phyloP scores from a whole-genome alignment of 2,113 vertebrate species.

The Mirza zaza region DNA sequence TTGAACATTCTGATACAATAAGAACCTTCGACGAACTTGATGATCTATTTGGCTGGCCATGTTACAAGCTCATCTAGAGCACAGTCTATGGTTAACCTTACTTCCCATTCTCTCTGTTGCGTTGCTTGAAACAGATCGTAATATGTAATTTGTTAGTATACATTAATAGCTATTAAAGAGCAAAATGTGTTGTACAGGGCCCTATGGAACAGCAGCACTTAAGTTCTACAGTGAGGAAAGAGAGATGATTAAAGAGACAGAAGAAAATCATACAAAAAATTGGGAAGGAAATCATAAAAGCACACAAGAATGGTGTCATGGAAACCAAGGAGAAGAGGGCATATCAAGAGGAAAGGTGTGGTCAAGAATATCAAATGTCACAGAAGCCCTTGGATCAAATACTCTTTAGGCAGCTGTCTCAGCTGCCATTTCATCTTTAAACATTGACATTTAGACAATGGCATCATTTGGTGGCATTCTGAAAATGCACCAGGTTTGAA shows the following conservation, averaged over 20 bases:
- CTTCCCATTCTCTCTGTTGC: not conserved
- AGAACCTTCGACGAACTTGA: not conserved
- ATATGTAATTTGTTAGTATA: not conserved
- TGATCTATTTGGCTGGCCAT: not conserved
- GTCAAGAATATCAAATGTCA: not conserved
- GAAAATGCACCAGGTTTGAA: not conserved
- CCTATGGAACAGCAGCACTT: not conserved
- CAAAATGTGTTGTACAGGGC: not conserved
- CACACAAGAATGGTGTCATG: not conserved
- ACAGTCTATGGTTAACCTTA: not conserved
- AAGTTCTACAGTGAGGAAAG: not conserved
- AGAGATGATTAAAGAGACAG: not conserved
- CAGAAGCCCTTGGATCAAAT: not conserved
- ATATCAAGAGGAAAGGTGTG: slow-evolving; percentile 1
- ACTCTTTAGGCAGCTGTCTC: not conserved
- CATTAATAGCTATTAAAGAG: not conserved
- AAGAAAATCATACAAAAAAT: not conserved
- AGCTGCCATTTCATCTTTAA: slow-evolving; percentile 7
- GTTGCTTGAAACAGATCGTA: not conserved
- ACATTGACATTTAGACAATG: not conserved
- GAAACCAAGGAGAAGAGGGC: not conserved
- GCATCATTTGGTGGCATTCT: not conserved
- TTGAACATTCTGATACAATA: not conserved
- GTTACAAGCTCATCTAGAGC: not conserved
- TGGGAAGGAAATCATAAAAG: not conserved